Evolutionary conservation across 2,888 invertebrate genomes (phyloP).

Genomic region (Halocaridina rubra): DNA sequence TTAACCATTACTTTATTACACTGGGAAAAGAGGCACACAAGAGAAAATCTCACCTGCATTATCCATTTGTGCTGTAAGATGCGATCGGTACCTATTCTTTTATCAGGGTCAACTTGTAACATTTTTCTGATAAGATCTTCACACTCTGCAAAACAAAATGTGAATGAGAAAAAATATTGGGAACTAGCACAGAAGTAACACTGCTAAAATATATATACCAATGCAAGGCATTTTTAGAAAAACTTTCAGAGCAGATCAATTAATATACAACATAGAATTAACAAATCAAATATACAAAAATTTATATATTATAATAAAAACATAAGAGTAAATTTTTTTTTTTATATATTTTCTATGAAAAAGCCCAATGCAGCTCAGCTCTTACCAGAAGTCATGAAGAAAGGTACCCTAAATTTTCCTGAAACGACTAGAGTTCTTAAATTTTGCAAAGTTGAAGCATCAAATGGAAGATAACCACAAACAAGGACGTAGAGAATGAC

Average conservation of each 20-base stretch:
- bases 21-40: no score
- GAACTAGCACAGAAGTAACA: no score
- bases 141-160: constrained; percentile 82
- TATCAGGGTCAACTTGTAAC: constrained; percentile 91
- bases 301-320: no score
- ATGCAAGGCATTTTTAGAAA: not conserved
- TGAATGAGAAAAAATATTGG: no score
- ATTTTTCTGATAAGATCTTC: constrained; percentile 95
- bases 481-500: constrained; percentile 96
- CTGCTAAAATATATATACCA: not conserved
- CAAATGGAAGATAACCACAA: constrained; percentile 95
- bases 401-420: constrained; percentile 95
- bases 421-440: constrained; percentile 89
- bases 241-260: not conserved
- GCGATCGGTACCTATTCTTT: constrained; percentile 89
- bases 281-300: no score
- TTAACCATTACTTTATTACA: no score
- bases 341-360: not conserved
- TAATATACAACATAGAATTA: no score
- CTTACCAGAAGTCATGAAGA: constrained; percentile 96
- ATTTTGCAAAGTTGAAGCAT: constrained; percentile 91
- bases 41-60: constrained; percentile 62
- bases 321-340: no score
- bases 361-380: no score
- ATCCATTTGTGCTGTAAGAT: constrained; percentile 96